These are phyloP conservation scores for Zeuzera pyrina DNA, from an alignment of 2,888 invertebrate genomes.

Conservation along the genomic window DNA sequence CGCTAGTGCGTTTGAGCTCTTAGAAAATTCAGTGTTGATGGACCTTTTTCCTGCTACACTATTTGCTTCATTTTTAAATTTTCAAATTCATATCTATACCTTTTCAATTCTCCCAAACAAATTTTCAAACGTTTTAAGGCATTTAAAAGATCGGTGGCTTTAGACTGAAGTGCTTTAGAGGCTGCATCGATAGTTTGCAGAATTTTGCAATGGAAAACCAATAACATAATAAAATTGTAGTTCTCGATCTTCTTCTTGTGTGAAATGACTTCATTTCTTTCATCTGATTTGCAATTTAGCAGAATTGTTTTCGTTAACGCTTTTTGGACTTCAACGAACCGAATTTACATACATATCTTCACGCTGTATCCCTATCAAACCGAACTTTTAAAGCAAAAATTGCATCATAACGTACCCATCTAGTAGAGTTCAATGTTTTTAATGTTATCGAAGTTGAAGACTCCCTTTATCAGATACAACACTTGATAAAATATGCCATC, in stretches of 20 bases:
- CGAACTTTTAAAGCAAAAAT: too few species aligned
- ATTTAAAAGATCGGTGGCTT: too few species aligned
- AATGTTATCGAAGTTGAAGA: slow-evolving; percentile 10
- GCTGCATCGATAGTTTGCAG: slow-evolving; percentile 12
- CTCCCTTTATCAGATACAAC: slow-evolving; percentile 9
- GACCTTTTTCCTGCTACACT: slow-evolving; percentile 16
- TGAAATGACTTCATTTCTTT: slow-evolving; percentile 17
- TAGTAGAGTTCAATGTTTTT: too few species aligned
- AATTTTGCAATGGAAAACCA: slow-evolving; percentile 5
- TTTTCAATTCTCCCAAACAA: too few species aligned
- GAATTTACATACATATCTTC: too few species aligned
- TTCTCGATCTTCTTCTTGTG: slow-evolving; percentile 17
- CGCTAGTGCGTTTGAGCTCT: slow-evolving; percentile 6
- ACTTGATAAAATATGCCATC: slow-evolving; percentile 13
- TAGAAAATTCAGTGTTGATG: slow-evolving; percentile 15
- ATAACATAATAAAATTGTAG: slow-evolving; percentile 15
- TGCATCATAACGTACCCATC: too few species aligned
- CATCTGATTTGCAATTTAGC: slow-evolving; percentile 17
- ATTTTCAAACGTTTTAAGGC: too few species aligned
- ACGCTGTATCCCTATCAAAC: too few species aligned
- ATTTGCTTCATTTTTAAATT: slow-evolving; percentile 18
- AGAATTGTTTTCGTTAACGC: too few species aligned
- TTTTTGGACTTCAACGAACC: too few species aligned
- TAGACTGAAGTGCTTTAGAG: slow-evolving; percentile 17
- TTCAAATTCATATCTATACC: slow-evolving; percentile 16